phyloP scores from a whole-genome alignment of 1,140 invertebrate genomes.

The Meloidogyne exigua region DNA sequence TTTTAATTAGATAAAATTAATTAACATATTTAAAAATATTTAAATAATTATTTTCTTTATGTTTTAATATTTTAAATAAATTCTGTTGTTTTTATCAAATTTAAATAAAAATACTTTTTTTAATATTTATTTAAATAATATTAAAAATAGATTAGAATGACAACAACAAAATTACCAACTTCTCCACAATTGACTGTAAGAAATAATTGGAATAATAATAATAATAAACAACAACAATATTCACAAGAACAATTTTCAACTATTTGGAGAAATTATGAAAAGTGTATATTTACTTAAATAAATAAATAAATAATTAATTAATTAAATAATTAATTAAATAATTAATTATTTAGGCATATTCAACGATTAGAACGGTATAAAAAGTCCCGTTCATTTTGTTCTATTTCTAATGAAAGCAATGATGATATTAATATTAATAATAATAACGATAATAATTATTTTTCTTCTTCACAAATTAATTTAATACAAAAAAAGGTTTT shows the following conservation, averaged over 20 bases:
- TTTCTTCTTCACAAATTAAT: not conserved
- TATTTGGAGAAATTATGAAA: constrained; percentile 24
- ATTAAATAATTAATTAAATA: not conserved
- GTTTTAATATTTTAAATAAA: no score
- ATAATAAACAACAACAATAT: not conserved
- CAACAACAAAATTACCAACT: not conserved
- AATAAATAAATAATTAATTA: not conserved
- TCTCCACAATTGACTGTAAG: not conserved
- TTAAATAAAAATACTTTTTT: not conserved
- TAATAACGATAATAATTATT: not conserved
- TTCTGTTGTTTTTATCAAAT: no score
- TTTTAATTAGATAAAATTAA: no score
- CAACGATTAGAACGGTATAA: constrained; percentile 53
- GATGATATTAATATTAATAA: not conserved
- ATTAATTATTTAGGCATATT: constrained; percentile 18
- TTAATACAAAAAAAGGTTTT: not conserved
- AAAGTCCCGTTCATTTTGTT: constrained; percentile 50
- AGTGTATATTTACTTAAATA: no score
- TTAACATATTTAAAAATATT: no score
- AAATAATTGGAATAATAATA: not conserved
- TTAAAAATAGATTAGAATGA: not conserved
- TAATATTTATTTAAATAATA: not conserved
- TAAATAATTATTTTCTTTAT: no score
- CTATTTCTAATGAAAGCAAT: not conserved
- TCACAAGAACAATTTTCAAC: constrained; percentile 13